Evolutionary conservation across 2,113 vertebrate genomes (phyloP).

Genomic region (Sphyrna mokarran): DNA sequence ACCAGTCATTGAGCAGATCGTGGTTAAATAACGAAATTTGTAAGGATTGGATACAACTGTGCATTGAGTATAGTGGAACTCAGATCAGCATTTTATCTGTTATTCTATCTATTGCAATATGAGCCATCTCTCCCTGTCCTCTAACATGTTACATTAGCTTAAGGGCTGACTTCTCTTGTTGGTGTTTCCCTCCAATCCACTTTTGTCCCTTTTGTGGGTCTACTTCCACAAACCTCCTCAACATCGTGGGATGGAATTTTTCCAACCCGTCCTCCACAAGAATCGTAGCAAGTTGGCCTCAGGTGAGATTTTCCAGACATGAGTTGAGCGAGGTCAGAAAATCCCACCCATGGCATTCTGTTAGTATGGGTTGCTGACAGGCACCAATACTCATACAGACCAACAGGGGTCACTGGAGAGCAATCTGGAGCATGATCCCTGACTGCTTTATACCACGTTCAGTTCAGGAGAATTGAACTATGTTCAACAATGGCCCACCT

Average conservation of each 20-base stretch:
- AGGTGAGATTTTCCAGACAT: too few species aligned
- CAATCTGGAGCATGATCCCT: background rate
- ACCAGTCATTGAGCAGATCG: background rate
- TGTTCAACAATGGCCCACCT: background rate
- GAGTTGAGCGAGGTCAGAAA: too few species aligned
- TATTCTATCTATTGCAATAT: background rate
- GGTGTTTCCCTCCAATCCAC: background rate
- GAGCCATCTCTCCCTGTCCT: background rate
- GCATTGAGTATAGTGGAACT: background rate
- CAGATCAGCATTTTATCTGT: background rate
- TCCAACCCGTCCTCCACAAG: too few species aligned
- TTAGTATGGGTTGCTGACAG: background rate
- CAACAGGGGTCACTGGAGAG: background rate
- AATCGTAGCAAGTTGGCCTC: too few species aligned
- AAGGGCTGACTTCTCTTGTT: background rate
- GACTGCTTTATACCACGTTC: background rate
- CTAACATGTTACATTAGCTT: background rate
- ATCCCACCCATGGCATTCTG: background rate
- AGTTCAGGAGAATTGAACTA: background rate
- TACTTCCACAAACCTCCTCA: background rate
- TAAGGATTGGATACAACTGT: background rate
- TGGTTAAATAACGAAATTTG: background rate
- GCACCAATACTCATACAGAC: background rate
- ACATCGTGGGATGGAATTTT: background rate
- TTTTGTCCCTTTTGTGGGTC: background rate